Evolutionary conservation across 1,140 invertebrate genomes (phyloP), one percentile per base, ranked within the genome.

Genomic region (Drosophila pruinosa): DNA sequence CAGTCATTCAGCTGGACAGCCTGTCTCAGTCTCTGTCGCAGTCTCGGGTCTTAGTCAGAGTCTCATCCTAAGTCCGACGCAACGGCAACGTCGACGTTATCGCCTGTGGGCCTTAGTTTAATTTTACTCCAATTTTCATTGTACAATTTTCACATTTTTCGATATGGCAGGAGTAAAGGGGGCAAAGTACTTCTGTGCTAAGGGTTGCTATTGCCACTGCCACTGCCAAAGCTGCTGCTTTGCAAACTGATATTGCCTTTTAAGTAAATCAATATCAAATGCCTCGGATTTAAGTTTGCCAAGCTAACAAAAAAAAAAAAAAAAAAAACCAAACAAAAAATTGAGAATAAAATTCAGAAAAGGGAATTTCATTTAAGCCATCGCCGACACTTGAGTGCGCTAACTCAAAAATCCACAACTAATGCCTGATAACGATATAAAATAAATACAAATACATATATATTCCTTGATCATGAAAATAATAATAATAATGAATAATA

Each of bases 131-230:
- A 77, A 86, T 85, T 85, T 85, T 86, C 80, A 77, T 85, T 86
- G 80, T 81, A 86, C 76, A 85, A 86, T 85, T 85, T 86, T 86
- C 81, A 56, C 81, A 85, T 85, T 85, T 86, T 86, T 85, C 80
- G 58, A 82, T 85, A 79, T 79, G 79, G 63, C 54, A 54, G 15
- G 54, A 17, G 41, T 17, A 36, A 52, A 38, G 19, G n/a, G 17
- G 50, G 63, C 41, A 45, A 45, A n/a, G 38, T 38, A 24, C 4
- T 15, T 47, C 47, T 36, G 5, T 12, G 4, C 38, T 50, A 48
- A 53, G 59, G 64, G 54, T 50, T 54, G 71, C 56, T 62, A 19
- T 63, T 63, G 19, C 41, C 8, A 12, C 53, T n/a, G 5, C 31
- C 31, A 34, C 31, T 34, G 3, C 3, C n/a, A 34, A 12, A 10